Base-by-base conservation (phyloP, 1,140 invertebrate genomes). In the Lepidurus apus region DNA sequence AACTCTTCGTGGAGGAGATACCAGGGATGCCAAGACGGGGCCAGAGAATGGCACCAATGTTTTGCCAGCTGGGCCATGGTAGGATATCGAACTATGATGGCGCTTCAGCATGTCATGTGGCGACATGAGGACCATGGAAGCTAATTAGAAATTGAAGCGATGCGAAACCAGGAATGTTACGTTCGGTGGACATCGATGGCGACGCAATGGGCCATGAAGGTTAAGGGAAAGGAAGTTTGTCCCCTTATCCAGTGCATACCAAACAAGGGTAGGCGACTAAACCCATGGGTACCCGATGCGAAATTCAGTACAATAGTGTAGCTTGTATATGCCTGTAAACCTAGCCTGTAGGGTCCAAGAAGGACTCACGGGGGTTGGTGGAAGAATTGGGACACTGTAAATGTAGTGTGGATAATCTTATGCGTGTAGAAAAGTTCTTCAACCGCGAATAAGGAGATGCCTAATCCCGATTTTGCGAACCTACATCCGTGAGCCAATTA, bases 61-160 rank as follows among this genome's bases (percentile, higher is more conserved):
- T 65, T 65, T 65, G 6, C 53, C 53, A 13, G 53, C 17, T 65
- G 53, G 53, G 53, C 53, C 53, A 65, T 65, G 53, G 53, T 65
- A 65, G 53, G 53, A 65, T 65, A 65, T 65, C 17, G 53, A 65
- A 65, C 53, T 65, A 65, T 65, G 53, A 21, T 65, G 53, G 53
- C 53, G 53, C 8, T 65, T 65, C 17, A 65, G 53, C 53, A 65
- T 65, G 53, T 65, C 53, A 17, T 65, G 17, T 65, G 53, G 53
- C 53, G 53, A 65, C 53, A 65, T 65, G 53, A 65, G 53, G 53
- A 65, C 53, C 53, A 65, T 65, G 53, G 53, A 21, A 65, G 53
- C 53, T 65, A 65, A 65, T 65, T 9, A 65, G 53, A 65, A 21
- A 65, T n/a, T 7, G 8, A 65, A 65, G 53, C 17, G 34, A 13